A percentile compares a stretch with the other conserved stretches of the same genome.
Evolutionary conservation across 2,797 vertebrate species (phyloP).

Genomic region (Dallia pectoralis): DNA sequence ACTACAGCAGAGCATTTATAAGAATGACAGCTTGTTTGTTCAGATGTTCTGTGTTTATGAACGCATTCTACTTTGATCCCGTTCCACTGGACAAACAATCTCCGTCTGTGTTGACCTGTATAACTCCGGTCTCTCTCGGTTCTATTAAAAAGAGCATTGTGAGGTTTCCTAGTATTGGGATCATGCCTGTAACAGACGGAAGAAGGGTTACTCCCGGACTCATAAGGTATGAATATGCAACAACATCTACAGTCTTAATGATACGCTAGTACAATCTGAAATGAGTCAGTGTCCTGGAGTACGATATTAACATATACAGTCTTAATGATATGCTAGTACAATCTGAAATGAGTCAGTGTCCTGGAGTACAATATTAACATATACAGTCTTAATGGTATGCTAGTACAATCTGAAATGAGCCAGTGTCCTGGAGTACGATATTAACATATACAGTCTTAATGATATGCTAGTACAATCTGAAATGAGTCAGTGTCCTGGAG

Average conservation of each 20-base stretch:
- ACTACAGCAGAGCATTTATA: conserved; percentile 16
- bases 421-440: too few relatives aligned
- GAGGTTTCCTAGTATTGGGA: neutral
- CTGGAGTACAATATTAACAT: too few relatives aligned
- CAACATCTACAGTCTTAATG: too few relatives aligned
- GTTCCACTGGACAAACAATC: neutral
- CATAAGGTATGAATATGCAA: too few relatives aligned
- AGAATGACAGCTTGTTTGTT: conserved; percentile 10
- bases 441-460: too few relatives aligned
- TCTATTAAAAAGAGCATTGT: neutral
- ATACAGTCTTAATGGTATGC: conserved; percentile 47
- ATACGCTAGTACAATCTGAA: conserved; percentile 15
- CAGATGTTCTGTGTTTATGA: conserved; percentile 1
- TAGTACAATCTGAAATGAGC: conserved; percentile 17
- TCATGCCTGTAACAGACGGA: too few relatives aligned
- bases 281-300: conserved; percentile 35
- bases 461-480: conserved; percentile 19
- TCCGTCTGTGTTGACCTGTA: neutral
- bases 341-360: conserved; percentile 31
- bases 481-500: conserved; percentile 34
- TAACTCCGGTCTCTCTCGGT: neutral
- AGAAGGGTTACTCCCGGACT: neutral
- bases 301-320: too few relatives aligned
- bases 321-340: conserved; percentile 32
- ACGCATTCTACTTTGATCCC: neutral